Evolutionary conservation across 92 coral and sea anemone genomes (phyloP).

Genomic region (Meandrina meandrites): DNA sequence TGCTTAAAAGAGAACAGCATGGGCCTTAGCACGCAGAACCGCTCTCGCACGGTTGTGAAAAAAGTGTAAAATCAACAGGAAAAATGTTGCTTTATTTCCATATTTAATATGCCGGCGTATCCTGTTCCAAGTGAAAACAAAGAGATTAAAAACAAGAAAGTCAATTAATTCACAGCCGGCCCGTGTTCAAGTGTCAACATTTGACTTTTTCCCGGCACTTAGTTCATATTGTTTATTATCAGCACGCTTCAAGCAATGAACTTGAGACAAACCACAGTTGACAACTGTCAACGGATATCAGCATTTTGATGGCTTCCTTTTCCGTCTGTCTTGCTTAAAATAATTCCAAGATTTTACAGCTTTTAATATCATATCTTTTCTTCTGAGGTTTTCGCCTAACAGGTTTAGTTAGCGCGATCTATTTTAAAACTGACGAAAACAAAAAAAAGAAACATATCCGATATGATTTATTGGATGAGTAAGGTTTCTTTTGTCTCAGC

Average conservation of each 20-base stretch:
- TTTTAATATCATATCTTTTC: not conserved
- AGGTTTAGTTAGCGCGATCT: not conserved
- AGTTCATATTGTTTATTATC: not conserved
- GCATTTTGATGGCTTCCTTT: not conserved
- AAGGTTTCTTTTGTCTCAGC: not conserved
- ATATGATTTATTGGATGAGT: not conserved
- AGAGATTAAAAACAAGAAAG: constrained; percentile 28
- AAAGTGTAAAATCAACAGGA: not conserved
- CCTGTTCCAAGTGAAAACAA: constrained; percentile 36
- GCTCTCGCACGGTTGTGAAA: not conserved
- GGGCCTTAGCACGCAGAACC: too few relatives aligned
- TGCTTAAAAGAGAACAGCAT: too few relatives aligned
- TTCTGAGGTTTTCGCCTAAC: too few relatives aligned
- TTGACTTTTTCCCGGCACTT: not conserved
- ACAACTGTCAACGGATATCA: not conserved
- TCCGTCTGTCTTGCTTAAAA: not conserved
- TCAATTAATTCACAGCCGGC: constrained; percentile 12
- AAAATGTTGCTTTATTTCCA: constrained; percentile 24
- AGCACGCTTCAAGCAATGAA: not conserved
- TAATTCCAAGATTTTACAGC: not conserved
- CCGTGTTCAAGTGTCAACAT: constrained; percentile 1
- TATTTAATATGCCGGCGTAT: constrained; percentile 31
- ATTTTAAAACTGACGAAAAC: not conserved
- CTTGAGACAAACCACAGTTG: not conserved
- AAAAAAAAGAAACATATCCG: not conserved